Evolutionary conservation across 2,797 vertebrate species (phyloP), one percentile per base, ranked within the genome.

Genomic region (Sebastes umbrosus): DNA sequence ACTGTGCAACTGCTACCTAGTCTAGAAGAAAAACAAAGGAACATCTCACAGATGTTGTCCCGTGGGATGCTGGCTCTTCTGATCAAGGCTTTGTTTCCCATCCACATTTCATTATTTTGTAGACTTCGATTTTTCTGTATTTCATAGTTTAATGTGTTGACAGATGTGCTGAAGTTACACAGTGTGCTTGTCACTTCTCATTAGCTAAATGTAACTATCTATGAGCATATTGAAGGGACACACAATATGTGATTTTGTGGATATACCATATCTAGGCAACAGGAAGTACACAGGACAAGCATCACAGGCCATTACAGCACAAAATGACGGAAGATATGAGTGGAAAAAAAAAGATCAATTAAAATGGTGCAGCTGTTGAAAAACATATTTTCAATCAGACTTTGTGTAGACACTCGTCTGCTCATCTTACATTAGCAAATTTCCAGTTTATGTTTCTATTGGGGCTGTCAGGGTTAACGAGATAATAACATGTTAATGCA

Each of bases 11-110:
- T 66, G 57, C 55, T 66, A 80, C 67, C 62, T 80, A 58, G 77
- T 75, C n/a, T 46, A 5, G 39, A 70, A 75, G 46, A 75, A 67
- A 69, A 85, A 86, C 36, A 85, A 76, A 72, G 55, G 18, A 4
- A 46, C 50, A 58, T 78, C 80, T 86, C 74, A 31, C 89, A 92
- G 87, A 87, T 90, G 88, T 90, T 80, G 46, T 81, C 79, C 69
- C 81, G 74, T 18, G 84, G 85, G 84, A 92, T 13, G 13, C 50
- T 20, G 73, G 68, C 79, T 85, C 69, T 80, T 82, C 83, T 79
- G 50, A 87, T 83, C 65, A 50, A 50, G 27, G 36, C 31, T 80
- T 79, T 72, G 71, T 82, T 80, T 75, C 65, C n/a, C 14, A 39
- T 59, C 20, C 46, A 13, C 11, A 6, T 73, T 80, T 76, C 24